These are phyloP conservation scores for Rissa tridactyla DNA, from an alignment of 2,113 vertebrate genomes.

Conservation along the genomic window DNA sequence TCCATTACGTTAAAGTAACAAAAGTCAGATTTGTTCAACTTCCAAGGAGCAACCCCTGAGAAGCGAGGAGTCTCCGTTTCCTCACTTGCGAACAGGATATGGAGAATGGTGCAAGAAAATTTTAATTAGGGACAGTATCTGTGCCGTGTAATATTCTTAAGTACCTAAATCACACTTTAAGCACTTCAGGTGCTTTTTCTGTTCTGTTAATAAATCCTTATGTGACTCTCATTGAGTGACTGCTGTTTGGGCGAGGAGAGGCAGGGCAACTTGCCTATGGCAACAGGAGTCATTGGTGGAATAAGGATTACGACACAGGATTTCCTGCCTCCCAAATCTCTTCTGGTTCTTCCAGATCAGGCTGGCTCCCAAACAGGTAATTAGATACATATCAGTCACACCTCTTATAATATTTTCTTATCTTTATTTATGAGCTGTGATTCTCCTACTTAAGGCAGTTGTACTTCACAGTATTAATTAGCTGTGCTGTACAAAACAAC, in stretches of 20 bases:
- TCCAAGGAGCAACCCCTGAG: neutral
- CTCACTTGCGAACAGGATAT: neutral
- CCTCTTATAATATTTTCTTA: constrained; percentile 26
- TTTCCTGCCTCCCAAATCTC: constrained; percentile 17
- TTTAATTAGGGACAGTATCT: neutral
- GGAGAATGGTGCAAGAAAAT: neutral
- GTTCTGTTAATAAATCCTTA: neutral
- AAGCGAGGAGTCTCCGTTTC: neutral
- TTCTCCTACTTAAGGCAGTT: neutral
- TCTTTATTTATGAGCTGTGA: constrained; percentile 36
- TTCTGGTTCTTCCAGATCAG: constrained; percentile 36
- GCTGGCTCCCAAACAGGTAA: constrained; percentile 27
- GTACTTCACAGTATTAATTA: neutral
- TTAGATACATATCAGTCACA: constrained; percentile 25
- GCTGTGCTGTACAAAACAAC: neutral
- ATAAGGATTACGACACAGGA: neutral
- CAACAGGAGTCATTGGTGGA: neutral
- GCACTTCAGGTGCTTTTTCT: neutral
- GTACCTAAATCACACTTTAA: neutral
- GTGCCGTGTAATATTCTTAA: neutral
- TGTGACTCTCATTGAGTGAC: neutral
- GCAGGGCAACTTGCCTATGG: neutral
- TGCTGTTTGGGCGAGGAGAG: neutral
- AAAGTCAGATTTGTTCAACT: neutral
- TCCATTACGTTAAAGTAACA: neutral